Conservation (phyloP, 2,113 vertebrate genomes). For the Brachyhypopomus occidentalis region DNA sequence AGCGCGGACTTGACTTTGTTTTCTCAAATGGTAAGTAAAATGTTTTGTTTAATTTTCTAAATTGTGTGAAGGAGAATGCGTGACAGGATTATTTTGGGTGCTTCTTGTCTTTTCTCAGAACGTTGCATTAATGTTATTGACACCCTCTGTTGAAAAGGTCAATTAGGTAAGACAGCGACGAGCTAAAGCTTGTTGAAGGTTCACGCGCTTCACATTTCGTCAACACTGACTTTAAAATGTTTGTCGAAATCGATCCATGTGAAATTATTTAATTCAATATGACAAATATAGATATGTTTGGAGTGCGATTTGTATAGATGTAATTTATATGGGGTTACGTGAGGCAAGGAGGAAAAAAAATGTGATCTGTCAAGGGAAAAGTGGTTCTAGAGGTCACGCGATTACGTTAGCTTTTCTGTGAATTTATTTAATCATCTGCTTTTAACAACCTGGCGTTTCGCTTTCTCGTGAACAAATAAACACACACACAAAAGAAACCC, state of each 20-base stretch:
- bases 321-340: background rate
- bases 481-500: too few relatives aligned
- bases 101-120: too few relatives aligned
- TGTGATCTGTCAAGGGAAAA: background rate
- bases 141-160: background rate
- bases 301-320: too few relatives aligned
- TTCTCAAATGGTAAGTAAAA: constrained; percentile 91
- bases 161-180: background rate
- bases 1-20: constrained; percentile 92
- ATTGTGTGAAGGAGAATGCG: too few relatives aligned
- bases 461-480: too few relatives aligned
- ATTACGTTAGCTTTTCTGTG: background rate
- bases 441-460: too few relatives aligned
- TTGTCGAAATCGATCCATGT: background rate
- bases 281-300: background rate
- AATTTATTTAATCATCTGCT: too few relatives aligned
- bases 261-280: background rate
- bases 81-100: too few relatives aligned
- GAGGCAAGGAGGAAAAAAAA: background rate
- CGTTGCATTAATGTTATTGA: background rate
- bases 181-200: too few relatives aligned
- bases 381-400: background rate
- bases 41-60: background rate
- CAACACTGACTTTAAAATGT: background rate
- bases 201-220: too few relatives aligned